Conservation (phyloP, 2,113 vertebrate genomes). For the Mastomys coucha region DNA sequence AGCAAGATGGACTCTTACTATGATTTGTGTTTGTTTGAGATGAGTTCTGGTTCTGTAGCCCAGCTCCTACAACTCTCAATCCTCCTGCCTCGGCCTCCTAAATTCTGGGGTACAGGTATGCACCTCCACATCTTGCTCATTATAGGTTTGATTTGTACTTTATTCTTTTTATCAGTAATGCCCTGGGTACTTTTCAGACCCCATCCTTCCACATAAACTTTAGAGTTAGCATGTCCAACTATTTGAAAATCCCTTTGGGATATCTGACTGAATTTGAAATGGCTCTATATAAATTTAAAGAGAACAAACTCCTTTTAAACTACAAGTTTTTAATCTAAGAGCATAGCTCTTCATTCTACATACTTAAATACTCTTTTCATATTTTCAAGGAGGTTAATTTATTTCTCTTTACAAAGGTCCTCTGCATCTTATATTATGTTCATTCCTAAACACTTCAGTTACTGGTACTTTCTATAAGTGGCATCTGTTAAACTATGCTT, state of each 20-base stretch:
- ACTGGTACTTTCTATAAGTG: conserved; percentile 10
- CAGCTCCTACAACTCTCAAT: neutral
- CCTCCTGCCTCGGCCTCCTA: neutral
- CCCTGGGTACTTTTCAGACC: neutral
- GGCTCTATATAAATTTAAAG: conserved; percentile 2
- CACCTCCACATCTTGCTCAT: neutral
- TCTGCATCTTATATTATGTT: neutral
- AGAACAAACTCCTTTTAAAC: neutral
- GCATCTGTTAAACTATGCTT: neutral
- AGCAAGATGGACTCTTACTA: neutral
- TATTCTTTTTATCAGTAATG: neutral
- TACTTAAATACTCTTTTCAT: conserved; percentile 8
- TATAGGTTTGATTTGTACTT: neutral
- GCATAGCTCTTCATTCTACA: neutral
- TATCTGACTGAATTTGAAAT: neutral
- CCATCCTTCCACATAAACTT: neutral
- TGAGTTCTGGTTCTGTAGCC: neutral
- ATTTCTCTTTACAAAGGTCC: conserved; percentile 33
- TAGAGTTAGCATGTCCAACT: conserved; percentile 26
- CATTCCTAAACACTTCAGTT: conserved; percentile 30
- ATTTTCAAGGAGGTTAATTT: neutral
- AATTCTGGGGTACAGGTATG: neutral
- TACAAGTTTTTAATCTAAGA: conserved; percentile 33
- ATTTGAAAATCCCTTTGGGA: neutral
- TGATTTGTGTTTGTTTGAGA: neutral